Evolutionary conservation across 2,113 vertebrate genomes (phyloP).

Genomic region (Psilopogon haemacephalus): DNA sequence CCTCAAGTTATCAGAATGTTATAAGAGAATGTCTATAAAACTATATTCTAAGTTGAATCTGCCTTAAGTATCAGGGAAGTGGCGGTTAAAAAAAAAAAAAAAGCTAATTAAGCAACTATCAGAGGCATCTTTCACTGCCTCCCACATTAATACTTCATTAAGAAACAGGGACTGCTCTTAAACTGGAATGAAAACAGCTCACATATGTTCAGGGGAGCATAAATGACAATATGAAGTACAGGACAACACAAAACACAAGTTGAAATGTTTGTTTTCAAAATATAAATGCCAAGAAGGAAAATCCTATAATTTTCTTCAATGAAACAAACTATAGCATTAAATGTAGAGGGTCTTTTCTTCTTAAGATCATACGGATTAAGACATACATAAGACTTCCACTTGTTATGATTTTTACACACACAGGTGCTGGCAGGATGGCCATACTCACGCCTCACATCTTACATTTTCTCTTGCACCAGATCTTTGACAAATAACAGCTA

Average conservation of each 20-base stretch:
- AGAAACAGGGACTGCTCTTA: background rate
- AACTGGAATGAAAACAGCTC: too few species aligned
- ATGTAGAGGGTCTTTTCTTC: background rate
- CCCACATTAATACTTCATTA: slow-evolving; percentile 4
- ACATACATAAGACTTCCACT: background rate
- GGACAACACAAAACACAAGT: background rate
- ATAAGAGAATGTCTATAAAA: slow-evolving; percentile 19
- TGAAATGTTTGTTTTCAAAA: background rate
- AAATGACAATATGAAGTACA: background rate
- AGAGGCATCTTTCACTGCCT: background rate
- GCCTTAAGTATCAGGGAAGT: background rate
- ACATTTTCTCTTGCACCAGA: slow-evolving; percentile 13
- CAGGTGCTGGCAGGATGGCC: background rate
- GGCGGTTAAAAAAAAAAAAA: background rate
- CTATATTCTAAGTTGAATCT: background rate
- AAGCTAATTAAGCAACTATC: background rate
- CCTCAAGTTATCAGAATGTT: background rate
- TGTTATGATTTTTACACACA: background rate
- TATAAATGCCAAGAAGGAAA: background rate
- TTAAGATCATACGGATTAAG: background rate
- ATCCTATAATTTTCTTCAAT: background rate
- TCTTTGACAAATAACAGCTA: background rate
- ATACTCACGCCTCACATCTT: background rate
- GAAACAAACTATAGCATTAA: background rate
- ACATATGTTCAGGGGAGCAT: background rate